phyloP scores from a whole-genome alignment of 2,113 vertebrate genomes.

The Siphamia tubifer region DNA sequence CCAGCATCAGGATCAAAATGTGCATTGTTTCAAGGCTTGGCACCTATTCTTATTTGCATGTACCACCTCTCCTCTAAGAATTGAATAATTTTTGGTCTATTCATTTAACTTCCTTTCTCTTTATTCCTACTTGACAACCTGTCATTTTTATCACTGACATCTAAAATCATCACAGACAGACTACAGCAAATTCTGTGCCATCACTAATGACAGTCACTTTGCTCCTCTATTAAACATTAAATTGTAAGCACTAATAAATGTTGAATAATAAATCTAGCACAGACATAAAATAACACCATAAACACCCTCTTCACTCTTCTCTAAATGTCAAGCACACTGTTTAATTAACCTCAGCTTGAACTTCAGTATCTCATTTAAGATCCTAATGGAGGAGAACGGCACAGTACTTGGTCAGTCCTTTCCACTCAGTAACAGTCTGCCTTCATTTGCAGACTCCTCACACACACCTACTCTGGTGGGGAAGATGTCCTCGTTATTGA shows the following conservation, averaged over 20 bases:
- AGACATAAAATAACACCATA: slow-evolving; percentile 14
- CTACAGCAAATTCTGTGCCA: too few species aligned
- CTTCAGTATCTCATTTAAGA: slow-evolving; percentile 4
- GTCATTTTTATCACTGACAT: too few species aligned
- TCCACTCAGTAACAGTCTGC: slow-evolving; percentile 5
- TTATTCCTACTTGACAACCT: too few species aligned
- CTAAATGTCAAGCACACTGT: slow-evolving; percentile 63
- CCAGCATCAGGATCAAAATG: too few species aligned
- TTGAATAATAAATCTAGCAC: background rate
- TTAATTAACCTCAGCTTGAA: slow-evolving; percentile 68
- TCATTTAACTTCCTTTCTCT: too few species aligned
- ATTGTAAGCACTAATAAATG: background rate
- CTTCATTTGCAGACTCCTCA: slow-evolving; percentile 31
- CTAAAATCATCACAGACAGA: background rate
- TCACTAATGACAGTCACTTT: too few species aligned
- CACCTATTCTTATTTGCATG: too few species aligned
- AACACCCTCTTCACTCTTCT: background rate
- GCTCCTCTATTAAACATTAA: background rate
- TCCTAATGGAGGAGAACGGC: slow-evolving; percentile 22
- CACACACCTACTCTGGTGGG: slow-evolving; percentile 95
- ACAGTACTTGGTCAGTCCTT: background rate
- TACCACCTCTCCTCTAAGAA: too few species aligned
- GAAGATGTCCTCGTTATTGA: slow-evolving; percentile 95
- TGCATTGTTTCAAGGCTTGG: too few species aligned
- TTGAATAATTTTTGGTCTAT: too few species aligned